Percentiles rank a stretch among this genome's conserved stretches.
Conservation (phyloP, 2,113 vertebrate species). For the Bujurquina vittata region DNA sequence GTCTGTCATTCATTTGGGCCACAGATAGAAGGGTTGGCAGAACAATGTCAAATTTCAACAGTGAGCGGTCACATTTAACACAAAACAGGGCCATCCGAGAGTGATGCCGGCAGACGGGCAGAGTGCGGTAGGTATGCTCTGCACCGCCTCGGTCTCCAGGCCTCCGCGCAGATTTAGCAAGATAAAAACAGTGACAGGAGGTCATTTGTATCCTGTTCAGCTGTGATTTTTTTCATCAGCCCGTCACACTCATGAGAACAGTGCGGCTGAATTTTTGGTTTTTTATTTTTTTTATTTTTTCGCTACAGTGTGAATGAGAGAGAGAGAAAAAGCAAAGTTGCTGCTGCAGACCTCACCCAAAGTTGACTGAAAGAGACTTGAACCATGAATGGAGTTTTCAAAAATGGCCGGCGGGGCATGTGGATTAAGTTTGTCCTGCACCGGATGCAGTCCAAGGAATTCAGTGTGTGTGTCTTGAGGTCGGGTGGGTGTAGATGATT, state of each 20-base stretch:
- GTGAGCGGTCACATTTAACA: constrained; percentile 30
- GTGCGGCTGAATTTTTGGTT: not conserved
- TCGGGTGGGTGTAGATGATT: constrained; percentile 72
- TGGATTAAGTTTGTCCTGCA: constrained; percentile 69
- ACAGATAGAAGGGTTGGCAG: constrained; percentile 49
- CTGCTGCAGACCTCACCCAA: constrained; percentile 48
- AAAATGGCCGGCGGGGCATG: constrained; percentile 59
- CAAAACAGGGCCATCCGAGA: constrained; percentile 19
- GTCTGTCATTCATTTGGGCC: constrained; percentile 68
- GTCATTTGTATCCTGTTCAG: constrained; percentile 15
- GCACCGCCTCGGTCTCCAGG: constrained; percentile 12
- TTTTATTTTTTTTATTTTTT: not conserved
- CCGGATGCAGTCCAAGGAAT: constrained; percentile 69
- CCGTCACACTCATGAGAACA: not conserved
- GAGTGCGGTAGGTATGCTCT: not conserved
- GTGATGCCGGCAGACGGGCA: constrained; percentile 39
- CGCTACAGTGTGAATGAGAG: not conserved
- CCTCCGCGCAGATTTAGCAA: constrained; percentile 26
- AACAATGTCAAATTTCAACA: constrained; percentile 60
- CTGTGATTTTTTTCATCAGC: constrained; percentile 36
- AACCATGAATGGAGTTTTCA: constrained; percentile 61
- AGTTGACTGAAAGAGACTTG: constrained; percentile 57
- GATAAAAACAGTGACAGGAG: constrained; percentile 33
- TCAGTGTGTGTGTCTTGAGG: constrained; percentile 60
- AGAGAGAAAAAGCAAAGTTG: not conserved